phyloP scores from a whole-genome alignment of 2,888 invertebrate species.

The Parnassius mnemosyne region DNA sequence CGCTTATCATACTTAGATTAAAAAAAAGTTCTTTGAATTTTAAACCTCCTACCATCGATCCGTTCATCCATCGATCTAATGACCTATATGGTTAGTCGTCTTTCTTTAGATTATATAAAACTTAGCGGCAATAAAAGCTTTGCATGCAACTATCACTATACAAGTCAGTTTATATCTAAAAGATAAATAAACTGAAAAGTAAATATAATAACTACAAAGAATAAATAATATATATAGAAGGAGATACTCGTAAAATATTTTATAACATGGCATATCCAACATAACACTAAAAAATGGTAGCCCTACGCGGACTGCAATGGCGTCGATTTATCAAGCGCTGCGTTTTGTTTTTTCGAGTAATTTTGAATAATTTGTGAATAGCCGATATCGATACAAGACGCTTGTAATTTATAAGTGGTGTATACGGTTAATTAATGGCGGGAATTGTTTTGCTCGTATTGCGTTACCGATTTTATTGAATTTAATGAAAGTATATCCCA shows the following conservation, averaged over 20 bases:
- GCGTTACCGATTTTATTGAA: constrained; percentile 42
- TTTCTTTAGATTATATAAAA: too few species aligned
- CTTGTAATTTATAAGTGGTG: constrained; percentile 60
- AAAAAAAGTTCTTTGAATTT: too few species aligned
- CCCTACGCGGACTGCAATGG: constrained; percentile 51
- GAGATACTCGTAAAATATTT: neutral
- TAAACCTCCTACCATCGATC: too few species aligned
- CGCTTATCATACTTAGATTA: too few species aligned
- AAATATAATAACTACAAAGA: neutral
- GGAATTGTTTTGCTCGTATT: constrained; percentile 50
- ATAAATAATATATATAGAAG: neutral
- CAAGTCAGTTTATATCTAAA: too few species aligned
- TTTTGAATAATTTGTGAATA: constrained; percentile 71
- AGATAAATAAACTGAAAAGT: too few species aligned
- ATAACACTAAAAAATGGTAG: constrained; percentile 31
- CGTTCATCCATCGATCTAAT: too few species aligned
- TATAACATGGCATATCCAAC: constrained; percentile 10
- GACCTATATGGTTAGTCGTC: too few species aligned
- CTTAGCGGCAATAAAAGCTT: too few species aligned
- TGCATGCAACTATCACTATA: too few species aligned
- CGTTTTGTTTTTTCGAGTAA: constrained; percentile 59
- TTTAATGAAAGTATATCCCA: constrained; percentile 39
- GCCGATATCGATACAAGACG: constrained; percentile 52
- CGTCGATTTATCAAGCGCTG: constrained; percentile 55
- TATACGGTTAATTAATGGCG: constrained; percentile 60